Evolutionary conservation across 2,113 vertebrate species (phyloP).

Genomic region (human (Homo sapiens)): GRCh38 chr1:223038001-223038500

Average conservation of each 20-base stretch:
- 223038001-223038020: too few species aligned
- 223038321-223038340: neutral
- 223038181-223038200: rapidly evolving
- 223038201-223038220: neutral
- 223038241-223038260: neutral
- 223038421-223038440: neutral
- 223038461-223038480: neutral
- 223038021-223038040: too few species aligned
- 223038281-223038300: neutral
- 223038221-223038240: neutral
- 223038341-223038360: neutral
- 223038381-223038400: neutral
- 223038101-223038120: neutral
- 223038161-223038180: neutral
- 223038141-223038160: neutral
- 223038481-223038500: neutral
- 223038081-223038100: neutral
- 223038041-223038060: neutral
- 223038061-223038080: neutral
- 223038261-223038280: neutral
- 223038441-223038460: neutral
- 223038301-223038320: neutral
- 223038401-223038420: neutral
- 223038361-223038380: neutral
- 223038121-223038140: neutral